Conservation (phyloP, 1,140 invertebrate species). For the Littorina saxatilis region DNA sequence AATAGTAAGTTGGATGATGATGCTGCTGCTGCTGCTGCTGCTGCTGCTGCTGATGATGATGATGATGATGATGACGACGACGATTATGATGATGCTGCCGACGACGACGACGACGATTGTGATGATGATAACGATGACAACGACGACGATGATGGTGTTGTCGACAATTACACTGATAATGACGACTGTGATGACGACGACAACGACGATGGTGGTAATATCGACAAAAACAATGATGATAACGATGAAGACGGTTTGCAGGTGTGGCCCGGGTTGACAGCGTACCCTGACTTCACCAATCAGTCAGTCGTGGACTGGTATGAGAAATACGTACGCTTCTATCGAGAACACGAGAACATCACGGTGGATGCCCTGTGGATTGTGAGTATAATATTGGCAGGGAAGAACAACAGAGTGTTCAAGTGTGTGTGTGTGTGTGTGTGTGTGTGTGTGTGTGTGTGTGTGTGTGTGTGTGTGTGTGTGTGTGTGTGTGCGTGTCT, state of each 20-base stretch:
- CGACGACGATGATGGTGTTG: too few species aligned
- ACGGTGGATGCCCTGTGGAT: constrained; percentile 83
- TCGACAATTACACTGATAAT: too few species aligned
- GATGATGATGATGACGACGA: too few species aligned
- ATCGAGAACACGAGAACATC: constrained; percentile 70
- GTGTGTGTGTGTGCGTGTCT: neutral
- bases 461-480: neutral
- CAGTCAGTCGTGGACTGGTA: constrained; percentile 69
- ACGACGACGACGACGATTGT: too few species aligned
- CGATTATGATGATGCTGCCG: too few species aligned
- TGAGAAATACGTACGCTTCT: constrained; percentile 69
- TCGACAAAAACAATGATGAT: too few species aligned
- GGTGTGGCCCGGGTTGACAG: constrained; percentile 71
- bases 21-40: too few species aligned
- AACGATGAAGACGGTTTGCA: constrained; percentile 29
- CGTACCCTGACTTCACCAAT: constrained; percentile 74
- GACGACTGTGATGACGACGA: too few species aligned
- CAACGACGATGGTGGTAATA: neutral
- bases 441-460: neutral
- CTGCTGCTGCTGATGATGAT: too few species aligned
- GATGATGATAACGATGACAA: neutral
- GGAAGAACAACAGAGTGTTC: neutral
- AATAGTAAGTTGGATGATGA: too few species aligned
- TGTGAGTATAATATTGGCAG: constrained; percentile 44
- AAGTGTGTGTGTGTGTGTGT: constrained; percentile 6